Percentiles rank a stretch among this genome's conserved stretches.
Conservation (phyloP, 1,140 invertebrate genomes). For the Lanistes nyassanus region DNA sequence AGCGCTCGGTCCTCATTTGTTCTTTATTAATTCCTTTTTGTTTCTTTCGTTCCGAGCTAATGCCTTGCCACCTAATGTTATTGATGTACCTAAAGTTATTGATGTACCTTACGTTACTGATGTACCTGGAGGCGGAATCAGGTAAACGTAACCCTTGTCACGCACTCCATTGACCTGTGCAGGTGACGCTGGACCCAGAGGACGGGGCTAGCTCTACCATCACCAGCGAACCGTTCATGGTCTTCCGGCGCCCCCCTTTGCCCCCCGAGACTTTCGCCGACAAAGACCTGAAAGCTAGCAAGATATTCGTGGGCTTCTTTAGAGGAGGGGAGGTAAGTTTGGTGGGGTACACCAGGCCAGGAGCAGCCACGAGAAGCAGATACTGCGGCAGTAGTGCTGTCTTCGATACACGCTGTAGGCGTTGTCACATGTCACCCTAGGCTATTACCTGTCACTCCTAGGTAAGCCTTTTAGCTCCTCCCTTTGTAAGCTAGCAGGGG, state of each 20-base stretch:
- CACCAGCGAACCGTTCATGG: conserved; percentile 63
- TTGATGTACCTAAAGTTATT: background rate
- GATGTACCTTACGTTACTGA: background rate
- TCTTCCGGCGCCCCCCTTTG: conserved; percentile 47
- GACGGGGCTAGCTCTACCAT: conserved; percentile 46
- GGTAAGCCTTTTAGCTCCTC: no score
- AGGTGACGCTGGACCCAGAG: conserved; percentile 39
- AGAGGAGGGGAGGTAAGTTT: conserved; percentile 29
- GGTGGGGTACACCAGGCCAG: no score
- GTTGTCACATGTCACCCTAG: no score
- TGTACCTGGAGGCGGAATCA: background rate
- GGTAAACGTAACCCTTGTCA: no score
- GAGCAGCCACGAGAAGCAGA: no score
- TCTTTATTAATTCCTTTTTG: no score
- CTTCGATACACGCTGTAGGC: no score
- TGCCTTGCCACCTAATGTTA: background rate
- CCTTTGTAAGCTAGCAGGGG: no score
- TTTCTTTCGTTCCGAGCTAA: no score
- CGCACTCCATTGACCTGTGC: background rate
- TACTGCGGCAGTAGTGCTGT: no score
- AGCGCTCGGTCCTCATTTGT: no score
- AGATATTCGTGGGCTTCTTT: conserved; percentile 25
- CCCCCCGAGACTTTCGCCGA: conserved; percentile 29
- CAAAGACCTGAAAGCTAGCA: conserved; percentile 23
- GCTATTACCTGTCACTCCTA: no score